Percentiles rank a stretch among this genome's conserved stretches.
Evolutionary conservation across 2,797 vertebrate genomes (phyloP).

Genomic region (Rhinophrynus dorsalis): DNA sequence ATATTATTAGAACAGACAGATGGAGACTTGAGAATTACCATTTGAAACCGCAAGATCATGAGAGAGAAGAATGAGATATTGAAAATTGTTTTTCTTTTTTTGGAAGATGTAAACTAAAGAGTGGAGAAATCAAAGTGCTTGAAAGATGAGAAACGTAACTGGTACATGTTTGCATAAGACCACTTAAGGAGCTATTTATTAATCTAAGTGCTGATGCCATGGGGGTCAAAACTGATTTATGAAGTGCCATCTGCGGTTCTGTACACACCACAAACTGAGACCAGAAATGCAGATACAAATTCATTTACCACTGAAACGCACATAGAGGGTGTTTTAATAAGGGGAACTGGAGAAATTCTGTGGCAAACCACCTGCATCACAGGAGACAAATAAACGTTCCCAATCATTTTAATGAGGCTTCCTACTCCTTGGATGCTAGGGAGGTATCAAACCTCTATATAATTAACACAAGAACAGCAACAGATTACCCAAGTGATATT

Average conservation of each 20-base stretch:
- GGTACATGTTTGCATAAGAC: not conserved
- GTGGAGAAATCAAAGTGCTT: conserved; percentile 16
- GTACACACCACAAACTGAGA: no score
- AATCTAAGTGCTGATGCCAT: not conserved
- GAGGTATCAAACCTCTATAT: no score
- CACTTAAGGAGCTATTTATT: not conserved
- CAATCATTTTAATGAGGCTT: no score
- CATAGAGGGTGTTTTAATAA: no score
- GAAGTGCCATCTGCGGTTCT: not conserved
- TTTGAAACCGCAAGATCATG: conserved; percentile 39
- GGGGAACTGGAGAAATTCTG: no score
- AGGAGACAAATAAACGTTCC: no score
- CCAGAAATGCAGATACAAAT: no score
- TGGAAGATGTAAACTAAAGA: conserved; percentile 55
- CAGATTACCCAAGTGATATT: no score
- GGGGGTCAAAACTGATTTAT: not conserved
- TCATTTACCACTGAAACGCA: no score
- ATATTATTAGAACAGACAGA: conserved; percentile 58
- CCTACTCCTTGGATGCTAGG: no score
- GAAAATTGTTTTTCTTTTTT: conserved; percentile 24
- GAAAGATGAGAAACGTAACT: not conserved
- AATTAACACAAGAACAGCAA: no score
- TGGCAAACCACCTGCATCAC: no score
- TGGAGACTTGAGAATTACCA: conserved; percentile 42
- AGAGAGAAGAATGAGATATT: conserved; percentile 41